Percentiles rank a stretch among this genome's conserved stretches.
phyloP scores from a whole-genome alignment of 2,113 vertebrate species.

The Rattus rattus region DNA sequence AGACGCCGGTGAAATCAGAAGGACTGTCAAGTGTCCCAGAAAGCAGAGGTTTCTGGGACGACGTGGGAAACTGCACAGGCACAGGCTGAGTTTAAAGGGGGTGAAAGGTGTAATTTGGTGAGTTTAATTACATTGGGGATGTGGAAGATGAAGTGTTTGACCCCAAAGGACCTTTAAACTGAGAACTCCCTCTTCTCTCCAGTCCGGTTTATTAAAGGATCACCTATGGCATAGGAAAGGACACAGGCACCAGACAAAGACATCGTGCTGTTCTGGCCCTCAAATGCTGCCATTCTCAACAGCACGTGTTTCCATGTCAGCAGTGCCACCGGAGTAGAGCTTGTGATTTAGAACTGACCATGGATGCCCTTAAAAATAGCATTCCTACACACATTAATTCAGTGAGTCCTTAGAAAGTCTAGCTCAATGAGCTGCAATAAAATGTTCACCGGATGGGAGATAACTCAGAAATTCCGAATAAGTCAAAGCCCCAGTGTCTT shows the following conservation, averaged over 20 bases:
- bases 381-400: slow-evolving; percentile 57
- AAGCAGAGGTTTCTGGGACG: background rate
- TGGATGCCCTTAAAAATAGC: slow-evolving; percentile 44
- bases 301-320: slow-evolving; percentile 17
- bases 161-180: background rate
- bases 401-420: slow-evolving; percentile 25
- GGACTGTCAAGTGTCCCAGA: background rate
- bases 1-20: background rate
- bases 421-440: slow-evolving; percentile 66
- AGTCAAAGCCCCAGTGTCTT: slow-evolving; percentile 39
- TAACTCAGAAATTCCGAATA: slow-evolving; percentile 45
- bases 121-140: background rate
- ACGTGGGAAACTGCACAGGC: background rate
- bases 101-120: background rate
- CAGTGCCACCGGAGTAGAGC: background rate
- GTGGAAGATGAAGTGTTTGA: background rate
- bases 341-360: slow-evolving; percentile 53
- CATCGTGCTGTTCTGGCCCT: background rate
- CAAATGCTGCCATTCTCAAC: background rate
- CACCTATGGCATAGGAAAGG: background rate
- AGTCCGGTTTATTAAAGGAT: slow-evolving; percentile 17
- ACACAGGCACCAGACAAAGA: background rate
- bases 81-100: background rate
- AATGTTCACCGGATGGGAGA: slow-evolving; percentile 47
- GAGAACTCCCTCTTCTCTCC: background rate